These are phyloP conservation scores for Beroe forskalii DNA, from an alignment of 37 sponge, comb jelly and placozoan species.

Conservation along the genomic window DNA sequence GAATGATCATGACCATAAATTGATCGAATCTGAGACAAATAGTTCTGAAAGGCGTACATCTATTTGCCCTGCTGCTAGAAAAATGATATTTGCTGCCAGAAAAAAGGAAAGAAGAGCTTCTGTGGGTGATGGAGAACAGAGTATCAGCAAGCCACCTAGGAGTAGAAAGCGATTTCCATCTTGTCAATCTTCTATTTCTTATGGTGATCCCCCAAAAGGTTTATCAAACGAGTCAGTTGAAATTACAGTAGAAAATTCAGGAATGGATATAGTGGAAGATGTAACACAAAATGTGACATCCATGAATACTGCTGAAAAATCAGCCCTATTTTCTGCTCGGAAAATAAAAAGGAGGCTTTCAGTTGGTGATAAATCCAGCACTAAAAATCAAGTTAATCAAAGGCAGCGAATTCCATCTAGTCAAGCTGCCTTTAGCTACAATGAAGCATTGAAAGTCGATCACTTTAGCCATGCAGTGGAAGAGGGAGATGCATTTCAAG, in stretches of 20 bases:
- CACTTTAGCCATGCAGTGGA: background rate
- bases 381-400: background rate
- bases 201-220: background rate
- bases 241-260: no score
- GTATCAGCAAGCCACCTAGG: background rate
- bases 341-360: background rate
- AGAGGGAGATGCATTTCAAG: no score
- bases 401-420: background rate
- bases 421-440: background rate
- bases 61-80: background rate
- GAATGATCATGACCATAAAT: no score
- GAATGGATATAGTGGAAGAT: no score
- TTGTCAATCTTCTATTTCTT: background rate
- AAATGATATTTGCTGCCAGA: background rate
- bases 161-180: background rate
- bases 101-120: slow-evolving; percentile 9
- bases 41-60: background rate
- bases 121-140: background rate
- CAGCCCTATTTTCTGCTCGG: no score
- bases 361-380: background rate
- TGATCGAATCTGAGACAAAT: no score
- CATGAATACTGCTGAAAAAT: no score
- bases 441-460: background rate
- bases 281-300: no score
- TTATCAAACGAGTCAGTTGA: no score